phyloP scores from a whole-genome alignment of 1,140 invertebrate species.

The Sipha flava region DNA sequence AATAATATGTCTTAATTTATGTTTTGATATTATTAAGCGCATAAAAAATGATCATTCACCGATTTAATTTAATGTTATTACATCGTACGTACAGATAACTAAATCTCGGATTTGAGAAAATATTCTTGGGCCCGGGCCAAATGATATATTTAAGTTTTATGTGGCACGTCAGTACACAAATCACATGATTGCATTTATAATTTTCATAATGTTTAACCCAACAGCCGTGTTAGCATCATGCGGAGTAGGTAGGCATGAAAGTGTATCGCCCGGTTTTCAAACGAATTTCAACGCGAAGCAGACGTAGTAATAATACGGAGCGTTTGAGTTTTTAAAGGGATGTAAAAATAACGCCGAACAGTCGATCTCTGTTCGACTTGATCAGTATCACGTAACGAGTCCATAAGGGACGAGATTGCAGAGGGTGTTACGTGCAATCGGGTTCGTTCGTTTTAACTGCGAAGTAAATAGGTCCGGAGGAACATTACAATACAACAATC shows the following conservation, averaged over 20 bases:
- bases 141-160: background rate
- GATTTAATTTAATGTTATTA: background rate
- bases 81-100: background rate
- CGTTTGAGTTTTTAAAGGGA: no score
- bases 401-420: no score
- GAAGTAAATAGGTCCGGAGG: background rate
- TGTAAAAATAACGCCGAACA: no score
- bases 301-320: no score
- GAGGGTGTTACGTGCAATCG: background rate
- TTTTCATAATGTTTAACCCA: background rate
- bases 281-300: no score
- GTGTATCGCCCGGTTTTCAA: no score
- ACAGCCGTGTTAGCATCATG: no score
- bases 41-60: background rate
- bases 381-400: no score
- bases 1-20: no score
- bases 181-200: constrained; percentile 3
- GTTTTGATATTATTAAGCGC: no score
- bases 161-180: background rate
- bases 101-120: background rate
- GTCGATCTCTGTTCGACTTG: no score
- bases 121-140: background rate
- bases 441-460: background rate
- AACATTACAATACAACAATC: background rate
- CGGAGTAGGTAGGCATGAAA: no score